Evolutionary conservation across 1,140 invertebrate species (phyloP).

Genomic region (Agrypnia vestita): DNA sequence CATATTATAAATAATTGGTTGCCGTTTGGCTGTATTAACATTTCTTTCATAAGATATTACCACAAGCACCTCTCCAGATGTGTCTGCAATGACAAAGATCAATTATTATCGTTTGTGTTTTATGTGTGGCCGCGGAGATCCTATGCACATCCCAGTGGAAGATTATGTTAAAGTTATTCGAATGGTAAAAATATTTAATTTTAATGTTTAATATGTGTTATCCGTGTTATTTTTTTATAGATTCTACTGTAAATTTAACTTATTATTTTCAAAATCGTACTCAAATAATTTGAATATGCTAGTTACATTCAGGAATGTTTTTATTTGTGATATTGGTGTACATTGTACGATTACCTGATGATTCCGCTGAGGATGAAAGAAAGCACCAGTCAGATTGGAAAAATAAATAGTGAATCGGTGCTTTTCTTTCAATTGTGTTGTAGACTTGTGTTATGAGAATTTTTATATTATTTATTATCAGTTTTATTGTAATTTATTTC

Average conservation of each 20-base stretch:
- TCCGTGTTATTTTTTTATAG: conserved; percentile 15
- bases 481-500: conserved; percentile 46
- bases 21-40: conserved; percentile 2
- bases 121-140: background rate
- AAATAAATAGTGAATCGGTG: conserved; percentile 21
- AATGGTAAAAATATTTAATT: background rate
- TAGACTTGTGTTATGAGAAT: conserved; percentile 42
- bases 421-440: conserved; percentile 36
- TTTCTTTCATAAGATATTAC: conserved; percentile 16
- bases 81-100: background rate
- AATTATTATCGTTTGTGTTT: no score
- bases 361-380: background rate
- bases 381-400: background rate
- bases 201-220: conserved; percentile 18
- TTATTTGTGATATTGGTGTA: background rate
- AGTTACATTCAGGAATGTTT: background rate
- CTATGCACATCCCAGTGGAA: background rate
- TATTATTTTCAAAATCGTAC: conserved; percentile 6
- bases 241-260: background rate
- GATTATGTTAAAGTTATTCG: conserved; percentile 13
- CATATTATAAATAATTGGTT: conserved; percentile 13
- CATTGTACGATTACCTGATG: background rate
- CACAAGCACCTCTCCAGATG: background rate
- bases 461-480: conserved; percentile 51
- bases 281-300: conserved; percentile 8